A percentile compares a stretch with the other conserved stretches of the same genome.
phyloP scores from a whole-genome alignment of 1,140 invertebrate genomes.

The Lucilia sericata region DNA sequence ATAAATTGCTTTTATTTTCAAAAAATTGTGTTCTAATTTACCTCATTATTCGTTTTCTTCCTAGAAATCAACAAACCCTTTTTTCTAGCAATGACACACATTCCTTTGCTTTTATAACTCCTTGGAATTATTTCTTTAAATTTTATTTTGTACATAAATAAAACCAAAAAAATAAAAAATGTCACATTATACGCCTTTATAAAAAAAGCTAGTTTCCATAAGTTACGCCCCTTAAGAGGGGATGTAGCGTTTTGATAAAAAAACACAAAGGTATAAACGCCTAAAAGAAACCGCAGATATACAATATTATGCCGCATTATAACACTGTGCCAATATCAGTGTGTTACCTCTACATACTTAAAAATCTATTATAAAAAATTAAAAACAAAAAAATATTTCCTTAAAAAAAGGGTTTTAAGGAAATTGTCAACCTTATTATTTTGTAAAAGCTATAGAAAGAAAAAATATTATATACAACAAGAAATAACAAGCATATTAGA shows the following conservation, averaged over 20 bases:
- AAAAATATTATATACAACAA: background rate
- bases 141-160: background rate
- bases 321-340: background rate
- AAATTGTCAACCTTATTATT: conserved; percentile 35
- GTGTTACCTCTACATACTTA: background rate
- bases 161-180: background rate
- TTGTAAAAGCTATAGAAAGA: background rate
- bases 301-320: background rate
- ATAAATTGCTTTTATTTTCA: too few relatives aligned
- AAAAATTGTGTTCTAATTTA: too few relatives aligned
- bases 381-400: background rate
- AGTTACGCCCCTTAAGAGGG: background rate
- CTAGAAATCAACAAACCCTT: too few relatives aligned
- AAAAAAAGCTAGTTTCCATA: background rate
- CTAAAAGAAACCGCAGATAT: background rate
- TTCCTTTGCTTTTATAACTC: background rate
- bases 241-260: background rate
- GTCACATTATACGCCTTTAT: conserved; percentile 11
- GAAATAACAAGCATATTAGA: conserved; percentile 35
- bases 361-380: conserved; percentile 15
- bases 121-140: background rate
- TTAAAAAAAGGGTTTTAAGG: conserved; percentile 17
- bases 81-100: too few relatives aligned
- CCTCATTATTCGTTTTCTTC: too few relatives aligned
- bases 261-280: conserved; percentile 22